Conservation (phyloP, 2,113 vertebrate species). For the Mesoclemmys tuberculata region DNA sequence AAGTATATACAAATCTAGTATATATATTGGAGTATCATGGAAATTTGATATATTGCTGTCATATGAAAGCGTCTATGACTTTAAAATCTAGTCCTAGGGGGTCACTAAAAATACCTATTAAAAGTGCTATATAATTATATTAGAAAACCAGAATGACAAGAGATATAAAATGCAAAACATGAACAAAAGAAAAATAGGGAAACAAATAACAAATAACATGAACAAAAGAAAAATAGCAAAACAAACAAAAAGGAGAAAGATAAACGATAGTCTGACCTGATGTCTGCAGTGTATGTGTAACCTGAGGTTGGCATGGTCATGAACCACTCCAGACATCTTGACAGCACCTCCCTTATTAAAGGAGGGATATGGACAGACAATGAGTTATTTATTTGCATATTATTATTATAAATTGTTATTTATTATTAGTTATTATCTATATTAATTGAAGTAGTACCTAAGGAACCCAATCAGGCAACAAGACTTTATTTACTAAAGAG, state of each 20-base stretch:
- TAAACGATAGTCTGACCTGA: not conserved
- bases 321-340: no score
- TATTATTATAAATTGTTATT: not conserved
- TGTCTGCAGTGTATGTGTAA: no score
- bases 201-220: not conserved
- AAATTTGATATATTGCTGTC: not conserved
- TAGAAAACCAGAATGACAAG: not conserved
- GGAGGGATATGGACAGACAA: no score
- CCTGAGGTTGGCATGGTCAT: no score
- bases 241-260: constrained; percentile 11
- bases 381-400: not conserved
- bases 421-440: not conserved
- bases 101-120: not conserved
- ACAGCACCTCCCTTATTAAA: no score
- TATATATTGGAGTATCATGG: not conserved
- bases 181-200: not conserved
- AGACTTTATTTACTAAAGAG: not conserved
- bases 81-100: not conserved
- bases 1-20: not conserved
- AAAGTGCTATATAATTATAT: not conserved
- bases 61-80: not conserved
- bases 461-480: not conserved
- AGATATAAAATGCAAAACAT: not conserved
- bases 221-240: not conserved
- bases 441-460: not conserved